A percentile compares a stretch with the other conserved stretches of the same genome.
Conservation (phyloP, 2,888 invertebrate genomes). For the Acrobasis repandana region DNA sequence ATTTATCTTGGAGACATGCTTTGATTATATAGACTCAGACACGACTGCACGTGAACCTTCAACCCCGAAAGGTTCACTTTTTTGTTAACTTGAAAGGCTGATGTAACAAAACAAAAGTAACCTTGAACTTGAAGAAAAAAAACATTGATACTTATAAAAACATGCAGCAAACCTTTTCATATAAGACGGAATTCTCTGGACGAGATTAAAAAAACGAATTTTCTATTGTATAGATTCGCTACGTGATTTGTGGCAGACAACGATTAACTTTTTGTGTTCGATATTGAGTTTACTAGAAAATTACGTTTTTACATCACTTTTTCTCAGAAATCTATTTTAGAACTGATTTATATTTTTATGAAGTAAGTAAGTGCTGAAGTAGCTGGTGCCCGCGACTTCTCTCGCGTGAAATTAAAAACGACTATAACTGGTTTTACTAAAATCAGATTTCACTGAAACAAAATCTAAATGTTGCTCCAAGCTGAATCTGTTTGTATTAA, state of each 20-base stretch:
- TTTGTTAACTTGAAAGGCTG: neutral
- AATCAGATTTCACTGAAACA: too few relatives aligned
- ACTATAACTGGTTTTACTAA: too few relatives aligned
- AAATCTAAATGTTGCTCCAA: too few relatives aligned
- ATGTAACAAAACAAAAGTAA: conserved; percentile 14
- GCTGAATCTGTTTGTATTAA: too few relatives aligned
- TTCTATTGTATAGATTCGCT: conserved; percentile 37
- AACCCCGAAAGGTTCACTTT: conserved; percentile 7
- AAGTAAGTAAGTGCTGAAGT: neutral
- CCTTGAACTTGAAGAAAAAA: conserved; percentile 31
- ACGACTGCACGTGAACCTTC: too few relatives aligned
- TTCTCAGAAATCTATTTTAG: conserved; percentile 6
- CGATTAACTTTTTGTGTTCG: conserved; percentile 35
- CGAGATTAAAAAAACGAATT: conserved; percentile 36
- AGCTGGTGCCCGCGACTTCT: too few relatives aligned
- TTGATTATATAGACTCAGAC: too few relatives aligned
- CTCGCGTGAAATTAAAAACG: too few relatives aligned
- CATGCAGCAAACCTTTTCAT: conserved; percentile 45
- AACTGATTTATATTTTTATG: neutral
- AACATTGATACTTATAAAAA: conserved; percentile 21
- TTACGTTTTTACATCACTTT: conserved; percentile 4
- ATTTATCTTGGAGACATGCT: too few relatives aligned
- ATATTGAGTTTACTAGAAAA: conserved; percentile 13
- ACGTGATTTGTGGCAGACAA: conserved; percentile 29
- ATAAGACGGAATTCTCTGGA: conserved; percentile 45